Evolutionary conservation across 2,797 vertebrate species (phyloP), one percentile per base, ranked within the genome.

Genomic region (Lates japonicus): DNA sequence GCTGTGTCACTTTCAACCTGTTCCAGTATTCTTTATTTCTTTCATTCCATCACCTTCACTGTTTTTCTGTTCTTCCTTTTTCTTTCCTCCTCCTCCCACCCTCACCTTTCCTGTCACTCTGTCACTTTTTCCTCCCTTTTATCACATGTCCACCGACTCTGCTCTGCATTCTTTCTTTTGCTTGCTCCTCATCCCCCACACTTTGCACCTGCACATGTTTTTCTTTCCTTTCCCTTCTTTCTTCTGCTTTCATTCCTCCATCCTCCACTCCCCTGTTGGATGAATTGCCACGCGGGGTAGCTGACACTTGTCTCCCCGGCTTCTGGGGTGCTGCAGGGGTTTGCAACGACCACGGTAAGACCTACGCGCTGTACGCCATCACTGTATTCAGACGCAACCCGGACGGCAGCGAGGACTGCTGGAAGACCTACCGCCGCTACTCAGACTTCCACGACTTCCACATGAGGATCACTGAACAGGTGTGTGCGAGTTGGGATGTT

Each of bases 401-500:
- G 0, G 97, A 96, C 42, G 95, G 95, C 0, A 95, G 91, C 1
- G 97, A 98, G 78, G 98, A 99, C 86, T 95, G 94, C 76, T 99
- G 98, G 98, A 99, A 99, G 91, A 99, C 98, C 0, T 99, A 99
- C 74, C 97, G 98, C 7, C 98, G 98, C 62, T 99, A 99, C 81
- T 99, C 98, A 2, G 98, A 99, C 94, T 99, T 99, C 88, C 98
- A 99, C 25, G 98, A 99, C 92, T 99, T 99, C 70, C 98, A 99
- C 80, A 99, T 99, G 98, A 97, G 98, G 91, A 98, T 99, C 94
- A 99, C 96, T 0, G 98, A 99, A 72, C 98, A 98, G 97, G 98
- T 99, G 91, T 19, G 76, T 60, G 14, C 77, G 20, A 29, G 25
- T 16, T 3, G 14, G 10, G 3, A 16, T 58, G 5, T 48, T 2